A percentile compares a stretch with the other conserved stretches of the same genome.
phyloP scores from a whole-genome alignment of 2,888 invertebrate genomes.

The Plagodis dolabraria region DNA sequence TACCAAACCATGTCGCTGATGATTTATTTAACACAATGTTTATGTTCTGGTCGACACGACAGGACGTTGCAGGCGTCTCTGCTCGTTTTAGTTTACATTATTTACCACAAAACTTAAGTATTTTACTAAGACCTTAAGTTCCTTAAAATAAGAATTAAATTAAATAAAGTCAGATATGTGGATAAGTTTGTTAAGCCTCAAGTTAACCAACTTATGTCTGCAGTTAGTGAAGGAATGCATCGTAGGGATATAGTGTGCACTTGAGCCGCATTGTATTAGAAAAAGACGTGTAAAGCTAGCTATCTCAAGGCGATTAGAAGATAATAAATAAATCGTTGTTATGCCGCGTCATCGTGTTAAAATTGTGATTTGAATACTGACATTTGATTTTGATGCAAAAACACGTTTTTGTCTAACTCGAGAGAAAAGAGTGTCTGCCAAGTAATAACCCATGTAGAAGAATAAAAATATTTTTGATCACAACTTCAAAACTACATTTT shows the following conservation, averaged over 20 bases:
- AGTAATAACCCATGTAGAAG: too few species aligned
- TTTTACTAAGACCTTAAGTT: slow-evolving; percentile 24
- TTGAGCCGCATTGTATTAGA: slow-evolving; percentile 8
- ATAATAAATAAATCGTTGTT: too few species aligned
- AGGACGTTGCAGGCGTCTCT: slow-evolving; percentile 68
- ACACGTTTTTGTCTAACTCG: too few species aligned
- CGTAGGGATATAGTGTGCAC: slow-evolving; percentile 19
- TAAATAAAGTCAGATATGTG: slow-evolving; percentile 12
- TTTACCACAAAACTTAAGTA: slow-evolving; percentile 37
- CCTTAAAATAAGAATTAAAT: slow-evolving; percentile 41
- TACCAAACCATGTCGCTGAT: slow-evolving; percentile 69
- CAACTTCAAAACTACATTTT: too few species aligned
- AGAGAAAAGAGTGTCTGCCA: too few species aligned
- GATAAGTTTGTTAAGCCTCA: slow-evolving; percentile 36
- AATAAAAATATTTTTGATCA: too few species aligned
- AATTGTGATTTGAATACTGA: too few species aligned
- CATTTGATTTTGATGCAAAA: too few species aligned
- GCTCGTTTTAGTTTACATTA: slow-evolving; percentile 66
- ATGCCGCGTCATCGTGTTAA: too few species aligned
- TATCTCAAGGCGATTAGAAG: too few species aligned
- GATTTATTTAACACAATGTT: slow-evolving; percentile 80
- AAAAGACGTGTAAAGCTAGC: too few species aligned
- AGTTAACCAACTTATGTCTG: slow-evolving; percentile 48
- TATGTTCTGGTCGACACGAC: slow-evolving; percentile 59
- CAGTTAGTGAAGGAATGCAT: slow-evolving; percentile 24